Conservation (phyloP, 2,888 invertebrate genomes). For the Dexiosoma caninum region DNA sequence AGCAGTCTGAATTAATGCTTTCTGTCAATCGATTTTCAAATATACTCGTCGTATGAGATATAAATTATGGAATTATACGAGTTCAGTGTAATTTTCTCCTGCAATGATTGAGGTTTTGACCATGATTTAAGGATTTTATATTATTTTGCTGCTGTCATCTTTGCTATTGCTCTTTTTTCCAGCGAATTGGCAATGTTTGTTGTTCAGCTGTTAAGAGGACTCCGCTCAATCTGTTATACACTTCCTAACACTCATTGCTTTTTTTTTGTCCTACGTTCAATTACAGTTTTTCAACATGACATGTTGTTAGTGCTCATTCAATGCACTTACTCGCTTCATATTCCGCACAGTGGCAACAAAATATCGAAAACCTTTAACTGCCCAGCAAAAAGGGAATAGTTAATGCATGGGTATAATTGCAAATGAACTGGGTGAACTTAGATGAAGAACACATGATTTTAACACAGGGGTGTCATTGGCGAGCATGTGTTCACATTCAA, state of each 20-base stretch:
- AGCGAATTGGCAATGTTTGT: slow-evolving; percentile 43
- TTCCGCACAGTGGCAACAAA: neutral
- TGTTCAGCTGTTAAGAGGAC: slow-evolving; percentile 56
- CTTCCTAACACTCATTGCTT: neutral
- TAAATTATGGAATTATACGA: too few relatives aligned
- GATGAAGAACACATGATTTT: too few relatives aligned
- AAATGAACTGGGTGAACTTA: too few relatives aligned
- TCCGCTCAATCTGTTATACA: neutral
- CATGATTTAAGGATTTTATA: slow-evolving; percentile 44
- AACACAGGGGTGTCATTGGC: too few relatives aligned
- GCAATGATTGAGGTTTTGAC: slow-evolving; percentile 30
- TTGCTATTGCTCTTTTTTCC: slow-evolving; percentile 49
- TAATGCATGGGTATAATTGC: too few relatives aligned
- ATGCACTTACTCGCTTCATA: neutral
- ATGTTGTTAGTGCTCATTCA: slow-evolving; percentile 20
- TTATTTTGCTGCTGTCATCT: slow-evolving; percentile 29
- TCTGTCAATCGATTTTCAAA: neutral
- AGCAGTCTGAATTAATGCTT: neutral
- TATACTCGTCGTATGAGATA: too few relatives aligned
- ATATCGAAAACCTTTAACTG: neutral
- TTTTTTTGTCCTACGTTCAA: neutral
- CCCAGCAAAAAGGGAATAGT: neutral
- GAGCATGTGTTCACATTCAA: too few relatives aligned
- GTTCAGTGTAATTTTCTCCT: neutral
- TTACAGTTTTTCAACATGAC: slow-evolving; percentile 24